phyloP scores from a whole-genome alignment of 2,888 invertebrate species.

The Dinocampus coccinellae region DNA sequence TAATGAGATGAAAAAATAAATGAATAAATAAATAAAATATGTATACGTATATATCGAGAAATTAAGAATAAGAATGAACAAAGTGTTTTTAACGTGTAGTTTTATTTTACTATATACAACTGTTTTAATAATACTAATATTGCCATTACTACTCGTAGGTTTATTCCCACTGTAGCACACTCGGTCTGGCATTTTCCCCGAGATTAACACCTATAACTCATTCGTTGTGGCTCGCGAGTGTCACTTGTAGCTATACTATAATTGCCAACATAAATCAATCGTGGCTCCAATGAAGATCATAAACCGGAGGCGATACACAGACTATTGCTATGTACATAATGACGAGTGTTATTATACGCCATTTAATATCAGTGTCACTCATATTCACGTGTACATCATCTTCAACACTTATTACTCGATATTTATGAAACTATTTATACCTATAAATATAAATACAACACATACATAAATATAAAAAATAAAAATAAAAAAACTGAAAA shows the following conservation, averaged over 20 bases:
- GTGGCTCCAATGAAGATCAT: slow-evolving; percentile 68
- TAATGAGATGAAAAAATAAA: too few species aligned
- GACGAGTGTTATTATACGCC: slow-evolving; percentile 53
- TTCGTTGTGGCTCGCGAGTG: slow-evolving; percentile 57
- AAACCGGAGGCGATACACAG: slow-evolving; percentile 66
- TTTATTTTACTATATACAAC: neutral
- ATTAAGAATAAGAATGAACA: neutral
- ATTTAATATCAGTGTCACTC: slow-evolving; percentile 2
- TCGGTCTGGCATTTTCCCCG: slow-evolving; percentile 54
- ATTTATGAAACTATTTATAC: neutral
- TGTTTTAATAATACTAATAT: too few species aligned
- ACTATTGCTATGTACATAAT: slow-evolving; percentile 52
- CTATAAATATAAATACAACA: neutral
- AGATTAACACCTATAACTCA: slow-evolving; percentile 69
- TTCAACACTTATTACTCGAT: neutral
- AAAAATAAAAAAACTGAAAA: neutral
- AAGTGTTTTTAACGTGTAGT: neutral
- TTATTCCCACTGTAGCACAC: slow-evolving; percentile 17
- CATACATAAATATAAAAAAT: neutral
- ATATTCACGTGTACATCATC: slow-evolving; percentile 3
- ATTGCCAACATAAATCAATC: slow-evolving; percentile 70
- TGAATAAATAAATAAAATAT: slow-evolving; percentile 40
- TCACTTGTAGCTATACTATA: slow-evolving; percentile 67
- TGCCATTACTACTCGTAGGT: slow-evolving; percentile 21
- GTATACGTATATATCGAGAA: neutral